These are phyloP conservation scores for Nephrotoma flavescens DNA, from an alignment of 2,888 invertebrate genomes.

Conservation along the genomic window DNA sequence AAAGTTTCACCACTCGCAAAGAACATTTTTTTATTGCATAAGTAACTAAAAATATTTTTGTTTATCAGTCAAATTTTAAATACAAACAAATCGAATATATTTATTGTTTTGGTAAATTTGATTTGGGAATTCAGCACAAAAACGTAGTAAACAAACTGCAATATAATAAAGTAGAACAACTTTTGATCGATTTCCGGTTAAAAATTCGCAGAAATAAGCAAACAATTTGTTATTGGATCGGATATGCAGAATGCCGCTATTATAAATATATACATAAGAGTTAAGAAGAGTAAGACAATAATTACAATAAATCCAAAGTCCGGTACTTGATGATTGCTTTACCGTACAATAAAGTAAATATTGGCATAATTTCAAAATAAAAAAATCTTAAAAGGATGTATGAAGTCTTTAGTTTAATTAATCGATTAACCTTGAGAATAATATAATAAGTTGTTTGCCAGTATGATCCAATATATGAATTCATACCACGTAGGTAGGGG, in stretches of 20 bases:
- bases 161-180: background rate
- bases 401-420: background rate
- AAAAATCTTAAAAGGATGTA: background rate
- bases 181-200: background rate
- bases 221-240: background rate
- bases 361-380: background rate
- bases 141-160: background rate
- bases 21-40: background rate
- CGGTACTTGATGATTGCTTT: background rate
- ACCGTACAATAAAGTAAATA: background rate
- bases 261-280: background rate
- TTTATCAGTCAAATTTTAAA: background rate
- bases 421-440: background rate
- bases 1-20: background rate
- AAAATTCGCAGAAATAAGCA: background rate
- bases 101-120: background rate
- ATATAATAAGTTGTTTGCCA: too few species aligned
- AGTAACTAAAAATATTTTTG: background rate
- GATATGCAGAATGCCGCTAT: background rate
- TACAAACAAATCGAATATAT: background rate
- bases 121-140: background rate
- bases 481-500: too few species aligned
- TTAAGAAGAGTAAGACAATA: background rate
- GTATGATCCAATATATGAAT: too few species aligned
- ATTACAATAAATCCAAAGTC: background rate